Base-by-base conservation (phyloP, 2,113 vertebrate genomes). In the Brachyhypopomus gauderio region DNA sequence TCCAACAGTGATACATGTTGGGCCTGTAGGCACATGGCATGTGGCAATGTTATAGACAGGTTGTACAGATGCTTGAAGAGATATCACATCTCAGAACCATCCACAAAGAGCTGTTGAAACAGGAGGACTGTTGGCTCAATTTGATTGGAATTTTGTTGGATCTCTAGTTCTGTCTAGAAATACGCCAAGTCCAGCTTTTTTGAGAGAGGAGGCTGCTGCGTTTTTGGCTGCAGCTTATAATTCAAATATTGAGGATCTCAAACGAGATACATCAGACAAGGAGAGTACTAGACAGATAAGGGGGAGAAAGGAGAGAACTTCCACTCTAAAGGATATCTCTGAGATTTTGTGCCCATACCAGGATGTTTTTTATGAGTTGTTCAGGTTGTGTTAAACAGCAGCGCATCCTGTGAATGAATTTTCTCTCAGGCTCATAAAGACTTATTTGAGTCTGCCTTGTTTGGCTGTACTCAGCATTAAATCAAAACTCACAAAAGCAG, bases 131-230 rank as follows among this genome's bases (percentile, higher is more conserved):
- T 11, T 80, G n/a, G 76, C 45, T 36, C 73, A 83, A 83, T 80
- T 77, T 14, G 81, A 85, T 80, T 20, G 72, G 41, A 77, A 67
- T 83, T 87, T 85, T 69, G 66, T 59, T 72, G 81, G 78, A 55
- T 78, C 11, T 70, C 56, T 78, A 78, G 74, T 76, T 38, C 59
- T 81, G 14, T 81, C 84, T 27, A 2, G 63, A 60, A 86, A 84
- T n/a, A n/a, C n/a, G n/a, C n/a, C n/a, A n/a, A n/a, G 72, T 71
- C 3, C 16, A 22, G 76, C 23, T 6, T 81, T 81, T n/a, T n/a
- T n/a, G n/a, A n/a, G 66, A 27, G 74, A 77, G 72, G 73, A 77
- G n/a, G 60, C 45, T 63, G 59, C 73, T 34, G 19, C 72, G 19
- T 34, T 52, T 38, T 27, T 80, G 20, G 69, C 83, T 48, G 19